Evolutionary conservation across 2,888 invertebrate species (phyloP), one percentile per base, ranked within the genome.

Genomic region (Brassicogethes aeneus): DNA sequence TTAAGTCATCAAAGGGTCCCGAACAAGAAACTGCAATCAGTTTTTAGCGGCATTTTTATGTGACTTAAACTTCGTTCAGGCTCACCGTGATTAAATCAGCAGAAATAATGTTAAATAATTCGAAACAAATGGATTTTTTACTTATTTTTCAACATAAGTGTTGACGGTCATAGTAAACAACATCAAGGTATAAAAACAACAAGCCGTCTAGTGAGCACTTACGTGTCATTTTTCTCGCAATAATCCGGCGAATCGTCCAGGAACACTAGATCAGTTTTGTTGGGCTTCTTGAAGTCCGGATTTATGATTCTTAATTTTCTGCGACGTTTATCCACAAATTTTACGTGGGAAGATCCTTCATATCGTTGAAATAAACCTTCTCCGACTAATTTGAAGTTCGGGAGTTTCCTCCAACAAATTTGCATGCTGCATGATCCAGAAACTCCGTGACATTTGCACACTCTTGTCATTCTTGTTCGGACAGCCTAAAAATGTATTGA

Each of bases 361-460:
- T 90, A 92, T 59, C 84, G 74, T 35, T 82, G 79, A 44, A 82
- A 79, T 36, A 93, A 73, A 0, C 80, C 80, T 45, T 85, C 82
- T 0, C 89, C 91, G 3, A 92, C 84, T 46, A 76, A 65, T 16
- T 86, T 71, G 59, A 93, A 83, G 31, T 81, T 74, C 2, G 86
- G 83, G 55, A 93, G 71, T 44, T 85, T 80, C 50, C 89, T 75
- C 93, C 93, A 93, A 66, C 93, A 93, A 3, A 92, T 89, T 36
- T 87, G 77, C 49, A 90, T 81, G 32, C 89, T 88, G 68, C 93
- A 93, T 2, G 91, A 91, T 0, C 91, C 92, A 0, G 91, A 91
- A 74, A 93, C 90, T 15, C 93, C 92, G 65, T 93, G 92, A 59
- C 93, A 93, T 65, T 93, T 93, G 74, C 93, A 93, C 14, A 88